Evolutionary conservation across 2,797 vertebrate genomes (phyloP).

Genomic region (Fratercula arctica): DNA sequence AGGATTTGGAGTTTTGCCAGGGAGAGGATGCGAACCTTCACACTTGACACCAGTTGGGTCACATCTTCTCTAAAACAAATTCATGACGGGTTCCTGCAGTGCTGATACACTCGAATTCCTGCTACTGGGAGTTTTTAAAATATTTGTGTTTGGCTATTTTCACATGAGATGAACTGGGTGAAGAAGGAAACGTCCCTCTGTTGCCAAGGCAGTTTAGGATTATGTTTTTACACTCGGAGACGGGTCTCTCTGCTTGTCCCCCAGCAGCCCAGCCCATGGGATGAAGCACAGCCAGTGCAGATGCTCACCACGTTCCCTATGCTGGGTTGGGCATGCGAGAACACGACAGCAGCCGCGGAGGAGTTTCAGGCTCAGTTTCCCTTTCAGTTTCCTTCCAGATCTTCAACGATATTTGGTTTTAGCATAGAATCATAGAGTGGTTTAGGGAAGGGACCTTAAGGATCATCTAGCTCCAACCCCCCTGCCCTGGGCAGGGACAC

Average conservation of each 20-base stretch:
- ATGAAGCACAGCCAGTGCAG: background rate
- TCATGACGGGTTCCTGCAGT: background rate
- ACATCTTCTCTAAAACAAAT: background rate
- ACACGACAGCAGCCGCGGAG: accelerated
- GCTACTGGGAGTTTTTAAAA: background rate
- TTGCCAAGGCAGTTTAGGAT: background rate
- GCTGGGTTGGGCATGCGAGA: background rate
- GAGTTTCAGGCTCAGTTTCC: background rate
- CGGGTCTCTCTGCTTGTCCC: background rate
- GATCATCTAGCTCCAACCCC: background rate
- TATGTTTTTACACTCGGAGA: accelerated
- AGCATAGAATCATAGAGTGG: background rate
- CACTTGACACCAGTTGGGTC: background rate
- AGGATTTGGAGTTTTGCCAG: background rate
- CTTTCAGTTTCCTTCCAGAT: background rate
- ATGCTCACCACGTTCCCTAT: background rate
- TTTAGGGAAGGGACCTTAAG: background rate
- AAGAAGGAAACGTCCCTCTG: background rate
- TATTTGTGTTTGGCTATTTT: background rate
- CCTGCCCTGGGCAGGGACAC: background rate
- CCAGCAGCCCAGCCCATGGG: background rate
- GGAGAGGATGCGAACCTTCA: background rate
- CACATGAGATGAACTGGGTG: background rate
- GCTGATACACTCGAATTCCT: background rate
- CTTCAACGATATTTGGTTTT: background rate